Evolutionary conservation across 2,113 vertebrate genomes (phyloP).

Genomic region (Cranoglanis bouderius): DNA sequence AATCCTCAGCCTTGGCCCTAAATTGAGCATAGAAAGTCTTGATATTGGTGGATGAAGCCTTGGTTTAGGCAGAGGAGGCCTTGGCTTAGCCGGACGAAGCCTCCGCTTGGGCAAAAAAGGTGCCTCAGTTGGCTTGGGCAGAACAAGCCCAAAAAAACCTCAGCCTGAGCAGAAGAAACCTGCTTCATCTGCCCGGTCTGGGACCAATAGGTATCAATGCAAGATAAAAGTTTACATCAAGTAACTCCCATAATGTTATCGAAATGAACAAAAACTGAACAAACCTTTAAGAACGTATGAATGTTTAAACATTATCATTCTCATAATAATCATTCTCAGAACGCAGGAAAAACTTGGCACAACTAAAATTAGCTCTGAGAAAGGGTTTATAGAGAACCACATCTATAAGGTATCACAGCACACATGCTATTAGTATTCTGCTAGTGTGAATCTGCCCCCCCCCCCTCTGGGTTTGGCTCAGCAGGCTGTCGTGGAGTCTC

Average conservation of each 20-base stretch:
- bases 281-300: neutral
- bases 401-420: neutral
- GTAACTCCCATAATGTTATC: neutral
- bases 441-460: neutral
- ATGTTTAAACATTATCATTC: neutral
- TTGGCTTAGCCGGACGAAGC: neutral
- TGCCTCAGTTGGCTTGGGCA: neutral
- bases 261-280: neutral
- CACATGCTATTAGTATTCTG: constrained; percentile 41
- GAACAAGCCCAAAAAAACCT: neutral
- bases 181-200: neutral
- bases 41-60: neutral
- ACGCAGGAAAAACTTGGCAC: neutral
- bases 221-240: neutral
- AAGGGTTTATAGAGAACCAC: neutral
- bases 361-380: neutral
- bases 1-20: neutral
- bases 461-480: constrained; percentile 13
- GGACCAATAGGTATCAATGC: neutral
- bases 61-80: neutral
- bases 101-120: neutral
- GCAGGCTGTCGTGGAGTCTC: constrained; percentile 40
- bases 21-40: neutral
- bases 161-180: neutral
- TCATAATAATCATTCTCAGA: neutral